Evolutionary conservation across 2,113 vertebrate genomes (phyloP).

Genomic region (Telmatochromis sp.): DNA sequence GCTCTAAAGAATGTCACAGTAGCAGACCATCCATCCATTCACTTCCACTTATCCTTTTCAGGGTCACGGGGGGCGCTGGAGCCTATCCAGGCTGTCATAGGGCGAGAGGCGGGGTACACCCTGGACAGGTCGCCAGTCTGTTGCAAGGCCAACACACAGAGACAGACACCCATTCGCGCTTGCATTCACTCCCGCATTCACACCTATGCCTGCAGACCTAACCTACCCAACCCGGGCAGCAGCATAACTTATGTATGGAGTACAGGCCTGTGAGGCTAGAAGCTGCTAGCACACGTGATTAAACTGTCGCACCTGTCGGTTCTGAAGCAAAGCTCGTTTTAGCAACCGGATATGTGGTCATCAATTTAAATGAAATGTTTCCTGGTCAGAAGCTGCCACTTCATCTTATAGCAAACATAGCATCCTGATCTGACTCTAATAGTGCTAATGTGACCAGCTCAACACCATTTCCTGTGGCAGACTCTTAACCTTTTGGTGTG

Average conservation of each 20-base stretch:
- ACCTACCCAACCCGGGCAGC: not conserved
- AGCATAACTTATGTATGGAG: not conserved
- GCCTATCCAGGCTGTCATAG: not conserved
- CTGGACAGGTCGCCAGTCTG: not conserved
- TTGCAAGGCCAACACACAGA: not conserved
- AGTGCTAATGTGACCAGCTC: conserved; percentile 8
- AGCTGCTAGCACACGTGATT: not conserved
- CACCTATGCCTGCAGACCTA: not conserved
- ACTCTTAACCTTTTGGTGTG: conserved; percentile 15
- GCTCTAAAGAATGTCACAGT: not conserved
- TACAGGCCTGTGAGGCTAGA: not conserved
- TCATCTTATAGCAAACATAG: not conserved
- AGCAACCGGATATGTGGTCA: not conserved
- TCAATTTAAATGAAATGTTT: not conserved
- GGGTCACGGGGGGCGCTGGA: not conserved
- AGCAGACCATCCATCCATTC: not conserved
- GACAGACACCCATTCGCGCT: not conserved
- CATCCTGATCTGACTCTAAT: not conserved
- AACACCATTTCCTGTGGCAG: conserved; percentile 3
- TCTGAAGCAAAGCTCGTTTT: not conserved
- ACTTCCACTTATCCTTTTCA: not conserved
- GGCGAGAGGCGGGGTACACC: not conserved
- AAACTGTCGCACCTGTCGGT: not conserved
- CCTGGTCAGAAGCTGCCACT: not conserved
- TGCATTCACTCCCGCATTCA: not conserved